Evolutionary conservation across 2,888 invertebrate species (phyloP).

Genomic region (Megamerina dolium): DNA sequence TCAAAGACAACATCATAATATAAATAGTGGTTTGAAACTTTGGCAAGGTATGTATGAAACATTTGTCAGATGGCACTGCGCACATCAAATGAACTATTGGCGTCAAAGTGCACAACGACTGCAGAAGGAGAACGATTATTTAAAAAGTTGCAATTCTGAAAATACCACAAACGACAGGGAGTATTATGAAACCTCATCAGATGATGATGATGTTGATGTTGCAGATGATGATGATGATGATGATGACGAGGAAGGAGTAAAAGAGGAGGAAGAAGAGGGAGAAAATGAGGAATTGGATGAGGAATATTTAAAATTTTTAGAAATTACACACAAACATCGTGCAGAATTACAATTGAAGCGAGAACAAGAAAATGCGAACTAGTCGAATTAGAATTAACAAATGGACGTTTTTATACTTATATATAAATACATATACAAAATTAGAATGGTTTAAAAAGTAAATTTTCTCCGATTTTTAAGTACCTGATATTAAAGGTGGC

Average conservation of each 20-base stretch:
- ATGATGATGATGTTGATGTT: conserved; percentile 4
- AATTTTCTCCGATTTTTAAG: too few relatives aligned
- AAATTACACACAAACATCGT: conserved; percentile 9
- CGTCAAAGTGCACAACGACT: conserved; percentile 3
- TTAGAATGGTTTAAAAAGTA: too few relatives aligned
- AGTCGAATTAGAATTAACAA: too few relatives aligned
- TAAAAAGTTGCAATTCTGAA: too few relatives aligned
- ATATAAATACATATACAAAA: too few relatives aligned
- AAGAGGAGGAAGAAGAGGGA: neutral
- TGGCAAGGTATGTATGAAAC: conserved; percentile 6
- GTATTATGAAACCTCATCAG: conserved; percentile 7
- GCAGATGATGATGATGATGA: too few relatives aligned
- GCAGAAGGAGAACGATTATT: conserved; percentile 4
- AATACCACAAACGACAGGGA: neutral
- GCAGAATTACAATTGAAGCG: conserved; percentile 4
- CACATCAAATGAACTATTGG: conserved; percentile 5
- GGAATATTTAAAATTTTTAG: conserved; percentile 6
- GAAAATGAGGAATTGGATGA: neutral
- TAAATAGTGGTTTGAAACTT: too few relatives aligned
- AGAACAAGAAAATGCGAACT: too few relatives aligned
- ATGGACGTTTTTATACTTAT: too few relatives aligned
- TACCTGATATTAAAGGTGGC: too few relatives aligned
- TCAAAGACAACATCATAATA: too few relatives aligned
- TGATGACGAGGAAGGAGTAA: neutral
- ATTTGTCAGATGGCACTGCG: neutral